Base-by-base conservation (phyloP, 2,113 vertebrate genomes). In the Laticauda laticaudata region DNA sequence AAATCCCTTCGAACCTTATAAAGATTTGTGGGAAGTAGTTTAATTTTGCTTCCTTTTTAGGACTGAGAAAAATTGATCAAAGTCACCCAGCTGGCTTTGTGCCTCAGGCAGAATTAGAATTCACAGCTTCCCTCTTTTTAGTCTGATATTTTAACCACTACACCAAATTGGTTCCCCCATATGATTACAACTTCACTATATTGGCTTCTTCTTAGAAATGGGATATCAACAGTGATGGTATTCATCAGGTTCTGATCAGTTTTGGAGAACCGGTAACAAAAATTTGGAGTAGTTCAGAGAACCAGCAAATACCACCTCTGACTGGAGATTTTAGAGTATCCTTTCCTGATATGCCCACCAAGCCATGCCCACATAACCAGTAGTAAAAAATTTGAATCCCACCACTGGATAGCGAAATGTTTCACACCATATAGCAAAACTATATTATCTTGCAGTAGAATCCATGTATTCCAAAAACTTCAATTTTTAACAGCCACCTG, bases 401-500 rank as follows among this genome's bases (percentile, higher is more conserved):
- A 51, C 48, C 48, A 51, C 48, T 51, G 81, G n/a, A 92, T 87
- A 34, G 29, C 45, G 43, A 55, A 14, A 9, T 29, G 29, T 9
- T 29, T 51, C 4, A 5, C 45, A 43, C 39, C 29, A 5, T 39
- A 51, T 2, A 45, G 56, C 55, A 59, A 39, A 92, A 39, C 12
- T 89, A 4, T 92, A 94, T 24, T 59, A 59, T 59, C 23, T 34
- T 91, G 21, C 11, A 34, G 11, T 48, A 9, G 18, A 91, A 91
- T 91, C 34, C 91, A 92, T 92, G 95, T 75, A 90, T 26, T 94
- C 59, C 90, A 57, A 48, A 95, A 90, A 45, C 90, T 92, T 92
- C 90, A 26, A 89, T 92, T 91, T 51, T 94, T 94, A 92, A 61
- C 88, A n/a, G 10, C 56, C 91, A 94, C 93, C 85, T 96, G 75